Conservation (phyloP, 2,797 vertebrate genomes). For the Ataeniobius toweri region DNA sequence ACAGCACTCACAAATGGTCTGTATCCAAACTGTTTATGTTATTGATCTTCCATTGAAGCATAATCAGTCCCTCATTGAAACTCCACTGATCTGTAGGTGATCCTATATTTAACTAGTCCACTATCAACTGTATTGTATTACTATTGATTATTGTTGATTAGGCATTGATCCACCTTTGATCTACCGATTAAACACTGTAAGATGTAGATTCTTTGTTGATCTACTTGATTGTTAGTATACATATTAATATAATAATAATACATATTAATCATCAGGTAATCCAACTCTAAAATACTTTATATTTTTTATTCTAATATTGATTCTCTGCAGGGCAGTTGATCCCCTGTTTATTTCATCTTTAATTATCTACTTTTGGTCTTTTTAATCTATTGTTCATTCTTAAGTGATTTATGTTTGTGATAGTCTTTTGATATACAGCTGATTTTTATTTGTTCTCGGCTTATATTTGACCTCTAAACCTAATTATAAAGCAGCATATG, state of each 20-base stretch:
- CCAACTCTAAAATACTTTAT: not conserved
- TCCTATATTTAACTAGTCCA: not conserved
- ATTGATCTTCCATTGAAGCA: not conserved
- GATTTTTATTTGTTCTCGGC: not conserved
- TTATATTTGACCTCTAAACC: not conserved
- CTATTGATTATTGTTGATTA: not conserved
- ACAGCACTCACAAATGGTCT: slow-evolving; percentile 60
- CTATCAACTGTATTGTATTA: not conserved
- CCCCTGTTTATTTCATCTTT: not conserved
- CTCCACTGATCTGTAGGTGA: not conserved
- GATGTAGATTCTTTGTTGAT: not conserved
- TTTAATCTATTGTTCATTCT: not conserved
- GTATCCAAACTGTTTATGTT: not conserved
- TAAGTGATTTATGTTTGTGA: not conserved
- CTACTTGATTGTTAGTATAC: not conserved
- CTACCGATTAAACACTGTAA: not conserved
- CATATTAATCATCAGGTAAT: not conserved
- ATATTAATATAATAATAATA: too few species aligned
- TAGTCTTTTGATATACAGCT: not conserved
- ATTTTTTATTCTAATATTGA: not conserved
- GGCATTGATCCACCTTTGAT: too few species aligned
- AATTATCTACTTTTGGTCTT: not conserved
- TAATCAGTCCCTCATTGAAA: not conserved
- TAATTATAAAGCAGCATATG: not conserved
- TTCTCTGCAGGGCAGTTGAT: not conserved